Conservation (phyloP, 2,888 invertebrate genomes). For the Nasonovia ribisnigri region DNA sequence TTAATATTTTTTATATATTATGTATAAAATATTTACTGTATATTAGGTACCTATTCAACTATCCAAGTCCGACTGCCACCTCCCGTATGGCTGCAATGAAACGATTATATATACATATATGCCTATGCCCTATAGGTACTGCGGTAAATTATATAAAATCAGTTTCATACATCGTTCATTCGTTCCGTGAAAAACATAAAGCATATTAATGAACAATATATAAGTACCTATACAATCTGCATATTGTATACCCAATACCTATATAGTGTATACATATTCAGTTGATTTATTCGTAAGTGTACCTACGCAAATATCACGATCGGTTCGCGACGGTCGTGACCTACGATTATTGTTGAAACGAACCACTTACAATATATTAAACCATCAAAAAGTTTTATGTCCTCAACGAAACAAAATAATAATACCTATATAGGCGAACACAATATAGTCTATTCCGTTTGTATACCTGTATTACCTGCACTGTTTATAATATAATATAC, state of each 20-base stretch:
- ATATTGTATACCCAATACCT: neutral
- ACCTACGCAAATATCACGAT: neutral
- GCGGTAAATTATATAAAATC: neutral
- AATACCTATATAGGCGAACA: neutral
- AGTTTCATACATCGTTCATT: neutral
- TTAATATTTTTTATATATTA: neutral
- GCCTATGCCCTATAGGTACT: too few species aligned
- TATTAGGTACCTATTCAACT: neutral
- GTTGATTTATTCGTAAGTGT: neutral
- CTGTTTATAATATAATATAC: too few species aligned
- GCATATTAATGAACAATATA: neutral
- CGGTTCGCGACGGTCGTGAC: neutral
- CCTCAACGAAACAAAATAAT: neutral
- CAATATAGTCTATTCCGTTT: neutral
- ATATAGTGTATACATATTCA: neutral
- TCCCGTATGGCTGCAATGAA: neutral
- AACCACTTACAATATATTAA: neutral
- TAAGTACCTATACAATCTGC: neutral
- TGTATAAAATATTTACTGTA: neutral
- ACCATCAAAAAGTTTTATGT: neutral
- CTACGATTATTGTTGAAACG: neutral
- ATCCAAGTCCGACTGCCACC: neutral
- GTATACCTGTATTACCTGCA: neutral
- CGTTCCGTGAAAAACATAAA: neutral
- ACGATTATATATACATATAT: neutral